These are phyloP conservation scores for Botrylloides violaceus DNA, from an alignment of 23 tunicate species.

Conservation along the genomic window DNA sequence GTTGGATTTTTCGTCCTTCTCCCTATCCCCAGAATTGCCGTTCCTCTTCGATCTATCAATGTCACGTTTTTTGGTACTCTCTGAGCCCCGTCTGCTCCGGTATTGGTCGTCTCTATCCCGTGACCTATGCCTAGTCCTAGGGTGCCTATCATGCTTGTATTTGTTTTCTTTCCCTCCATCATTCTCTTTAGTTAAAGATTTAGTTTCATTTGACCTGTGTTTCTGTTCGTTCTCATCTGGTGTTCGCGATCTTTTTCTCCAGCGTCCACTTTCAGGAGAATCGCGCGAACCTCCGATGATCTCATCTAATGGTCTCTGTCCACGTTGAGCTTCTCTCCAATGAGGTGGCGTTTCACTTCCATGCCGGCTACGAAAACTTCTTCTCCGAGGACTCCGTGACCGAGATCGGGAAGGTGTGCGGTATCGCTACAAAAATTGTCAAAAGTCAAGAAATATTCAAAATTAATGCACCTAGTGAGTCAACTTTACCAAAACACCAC, in stretches of 20 bases:
- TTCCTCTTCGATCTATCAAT: background rate
- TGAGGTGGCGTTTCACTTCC: constrained; percentile 98
- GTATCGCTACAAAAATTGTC: constrained; percentile 44
- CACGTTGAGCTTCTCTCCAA: constrained; percentile 95
- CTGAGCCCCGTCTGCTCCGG: constrained; percentile 9
- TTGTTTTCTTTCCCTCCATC: constrained; percentile 10
- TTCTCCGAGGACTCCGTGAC: constrained; percentile 17
- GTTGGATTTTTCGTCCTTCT: background rate
- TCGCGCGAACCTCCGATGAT: constrained; percentile 9
- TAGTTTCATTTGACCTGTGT: constrained; percentile 42
- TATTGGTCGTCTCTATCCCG: constrained; percentile 11
- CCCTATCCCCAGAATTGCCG: background rate
- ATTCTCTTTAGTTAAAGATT: constrained; percentile 1
- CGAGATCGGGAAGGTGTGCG: constrained; percentile 88
- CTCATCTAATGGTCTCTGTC: constrained; percentile 39
- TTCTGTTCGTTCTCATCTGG: constrained; percentile 8
- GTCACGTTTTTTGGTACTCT: background rate
- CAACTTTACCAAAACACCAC: constrained; percentile 66
- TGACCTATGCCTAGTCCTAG: background rate
- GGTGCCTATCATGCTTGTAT: constrained; percentile 8
- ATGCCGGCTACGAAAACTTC: constrained; percentile 34
- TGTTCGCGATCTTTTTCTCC: constrained; percentile 45
- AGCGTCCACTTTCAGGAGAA: constrained; percentile 13
- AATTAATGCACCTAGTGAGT: background rate
- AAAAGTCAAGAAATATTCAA: background rate